Evolutionary conservation across 2,888 invertebrate genomes (phyloP), one percentile per base, ranked within the genome.

Genomic region (Xylophagus ater): DNA sequence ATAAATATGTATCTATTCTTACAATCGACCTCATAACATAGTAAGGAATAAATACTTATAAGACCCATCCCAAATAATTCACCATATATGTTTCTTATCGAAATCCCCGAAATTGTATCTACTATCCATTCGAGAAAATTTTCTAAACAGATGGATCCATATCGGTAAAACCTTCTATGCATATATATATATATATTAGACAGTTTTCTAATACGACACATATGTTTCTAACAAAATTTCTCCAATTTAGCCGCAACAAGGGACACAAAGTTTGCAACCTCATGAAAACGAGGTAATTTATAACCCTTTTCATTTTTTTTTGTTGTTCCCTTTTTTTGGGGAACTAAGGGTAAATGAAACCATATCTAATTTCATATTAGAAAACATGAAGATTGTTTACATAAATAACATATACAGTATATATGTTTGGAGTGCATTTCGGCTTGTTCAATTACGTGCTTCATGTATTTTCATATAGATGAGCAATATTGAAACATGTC

Each of bases 271-370:
- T 32, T 32, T 18, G 32, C 13, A 20, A 20, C 32, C 32, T 32
- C 32, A 32, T 32, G 32, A 32, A 32, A 32, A 19, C 13, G 20
- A 32, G 32, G 32, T 32, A 32, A 32, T 32, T 32, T 32, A 32
- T 20, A 10, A 20, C n/a, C n/a, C n/a, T n/a, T n/a, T n/a, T n/a
- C n/a, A n/a, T n/a, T n/a, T n/a, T n/a, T n/a, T n/a, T n/a, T n/a
- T n/a, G 21, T 13, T 10, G 32, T 32, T 20, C 18, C 32, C 32
- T 20, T 32, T 19, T 32, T 32, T 7, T 9, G 32, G 32, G 7
- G 20, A 32, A 5, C 20, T 19, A 14, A 20, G 20, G 12, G 13
- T 10, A 10, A 17, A 10, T 9, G n/a, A 5, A 12, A 19, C 7
- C 12, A 4, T 18, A 32, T 19, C n/a, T 19, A 19, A 5, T n/a